Percentiles rank a stretch among this genome's conserved stretches.
Conservation (phyloP, 2,888 invertebrate genomes). For the Macaria liturata region DNA sequence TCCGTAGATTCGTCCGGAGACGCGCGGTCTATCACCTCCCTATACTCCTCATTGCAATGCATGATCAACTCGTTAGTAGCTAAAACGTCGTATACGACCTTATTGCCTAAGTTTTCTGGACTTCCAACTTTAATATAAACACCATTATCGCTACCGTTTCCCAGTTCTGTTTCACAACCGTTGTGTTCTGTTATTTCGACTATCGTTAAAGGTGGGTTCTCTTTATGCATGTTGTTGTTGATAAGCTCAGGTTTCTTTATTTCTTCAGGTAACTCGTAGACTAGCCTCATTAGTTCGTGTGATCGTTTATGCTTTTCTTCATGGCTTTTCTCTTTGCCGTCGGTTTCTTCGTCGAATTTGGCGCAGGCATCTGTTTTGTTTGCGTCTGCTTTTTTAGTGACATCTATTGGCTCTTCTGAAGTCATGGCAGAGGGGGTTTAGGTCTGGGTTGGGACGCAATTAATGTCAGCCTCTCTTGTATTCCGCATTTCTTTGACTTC, state of each 20-base stretch:
- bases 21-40: constrained; percentile 68
- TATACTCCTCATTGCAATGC: constrained; percentile 64
- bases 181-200: constrained; percentile 76
- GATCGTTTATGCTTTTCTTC: constrained; percentile 57
- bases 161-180: constrained; percentile 72
- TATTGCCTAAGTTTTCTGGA: constrained; percentile 70
- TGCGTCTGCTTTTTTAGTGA: constrained; percentile 63
- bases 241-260: constrained; percentile 53
- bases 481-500: constrained; percentile 56
- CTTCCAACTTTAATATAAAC: constrained; percentile 61
- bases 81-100: constrained; percentile 67
- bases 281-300: constrained; percentile 73
- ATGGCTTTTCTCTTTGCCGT: constrained; percentile 55
- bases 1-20: constrained; percentile 71
- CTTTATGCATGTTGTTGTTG: constrained; percentile 75
- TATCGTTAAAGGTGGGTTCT: constrained; percentile 75
- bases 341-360: constrained; percentile 59
- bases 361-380: constrained; percentile 62
- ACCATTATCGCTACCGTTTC: constrained; percentile 61
- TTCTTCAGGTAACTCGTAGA: constrained; percentile 76
- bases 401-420: constrained; percentile 75
- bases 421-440: constrained; percentile 67
- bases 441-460: constrained; percentile 35
- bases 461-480: constrained; percentile 32
- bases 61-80: constrained; percentile 63